Evolutionary conservation across 2,797 vertebrate genomes (phyloP).

Genomic region (Schizothorax lantsangensis): DNA sequence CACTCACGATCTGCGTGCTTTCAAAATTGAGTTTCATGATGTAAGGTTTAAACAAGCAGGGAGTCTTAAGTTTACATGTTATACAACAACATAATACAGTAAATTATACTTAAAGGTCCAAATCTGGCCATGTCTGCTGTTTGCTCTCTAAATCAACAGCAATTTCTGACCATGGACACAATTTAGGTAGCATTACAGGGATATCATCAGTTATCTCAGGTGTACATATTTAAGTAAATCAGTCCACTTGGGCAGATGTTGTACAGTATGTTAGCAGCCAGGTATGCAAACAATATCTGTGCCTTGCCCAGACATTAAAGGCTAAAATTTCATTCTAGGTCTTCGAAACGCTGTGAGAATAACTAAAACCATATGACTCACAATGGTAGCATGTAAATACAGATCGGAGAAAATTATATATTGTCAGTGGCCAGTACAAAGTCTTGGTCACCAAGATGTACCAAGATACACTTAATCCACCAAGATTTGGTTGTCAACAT

Average conservation of each 20-base stretch:
- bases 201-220: constrained; percentile 1
- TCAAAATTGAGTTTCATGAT: constrained; percentile 25
- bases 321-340: constrained; percentile 36
- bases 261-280: constrained; percentile 53
- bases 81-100: constrained; percentile 22
- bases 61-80: constrained; percentile 15
- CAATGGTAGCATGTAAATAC: background rate
- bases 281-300: constrained; percentile 61
- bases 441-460: background rate
- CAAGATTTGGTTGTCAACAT: background rate
- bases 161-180: background rate
- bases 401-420: background rate
- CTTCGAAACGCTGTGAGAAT: constrained; percentile 56
- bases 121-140: constrained; percentile 11
- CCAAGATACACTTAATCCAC: background rate
- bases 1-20: constrained; percentile 16
- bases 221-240: constrained; percentile 32
- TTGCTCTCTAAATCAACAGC: constrained; percentile 24
- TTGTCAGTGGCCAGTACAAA: background rate
- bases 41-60: constrained; percentile 17
- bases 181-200: background rate
- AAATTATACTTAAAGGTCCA: background rate
- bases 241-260: constrained; percentile 59
- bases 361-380: constrained; percentile 59
- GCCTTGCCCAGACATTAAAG: constrained; percentile 52